Base-by-base conservation (phyloP, 2,888 invertebrate genomes). In the Apodemia mormo region DNA sequence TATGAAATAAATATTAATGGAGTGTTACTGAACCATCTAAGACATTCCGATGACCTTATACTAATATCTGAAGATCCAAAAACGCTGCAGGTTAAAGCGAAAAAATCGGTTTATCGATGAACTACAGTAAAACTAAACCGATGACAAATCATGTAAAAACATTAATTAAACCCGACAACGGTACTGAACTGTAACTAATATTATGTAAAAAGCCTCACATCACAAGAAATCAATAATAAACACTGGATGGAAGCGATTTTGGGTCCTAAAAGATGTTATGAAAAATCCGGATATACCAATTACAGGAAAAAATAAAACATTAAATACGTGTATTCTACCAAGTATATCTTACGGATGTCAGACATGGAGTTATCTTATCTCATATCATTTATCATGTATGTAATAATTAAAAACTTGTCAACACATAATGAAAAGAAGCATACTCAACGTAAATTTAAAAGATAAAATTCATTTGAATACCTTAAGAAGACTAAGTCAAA, bases 1-100 rank as follows among this genome's bases (percentile, higher is more conserved):
- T 22, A 65, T 29, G 72, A 73, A 9, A 52, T 73, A 29, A 72
- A 69, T 37, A 71, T 73, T 33, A 66, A 72, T 67, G 72, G 73
- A 8, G 64, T 65, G 43, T 10, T 69, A 5, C 37, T 37, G 37
- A 69, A 22, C 37, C 67, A 73, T 65, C 66, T 73, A 3, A 37
- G 37, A 37, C 5, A 5, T 5, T 70, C 72, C n/a, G 68, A 72
- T 65, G 73, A 73, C 54, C 54, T 73, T 29, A 54, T 71, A 22
- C 14, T 73, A 66, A 58, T 73, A n/a, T 56, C 40, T 30, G 66
- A 66, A 52, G 54, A 66, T 10, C 37, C 58, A n/a, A 61, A 54
- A n/a, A 65, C 54, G 2, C 56, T 72, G 30, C 64, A 70, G 68
- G 61, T 30, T 68, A 72, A 54, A 72, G 70, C 40, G 37, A 65